Base-by-base conservation (phyloP, 2,113 vertebrate genomes). In the Prunella fulvescens region DNA sequence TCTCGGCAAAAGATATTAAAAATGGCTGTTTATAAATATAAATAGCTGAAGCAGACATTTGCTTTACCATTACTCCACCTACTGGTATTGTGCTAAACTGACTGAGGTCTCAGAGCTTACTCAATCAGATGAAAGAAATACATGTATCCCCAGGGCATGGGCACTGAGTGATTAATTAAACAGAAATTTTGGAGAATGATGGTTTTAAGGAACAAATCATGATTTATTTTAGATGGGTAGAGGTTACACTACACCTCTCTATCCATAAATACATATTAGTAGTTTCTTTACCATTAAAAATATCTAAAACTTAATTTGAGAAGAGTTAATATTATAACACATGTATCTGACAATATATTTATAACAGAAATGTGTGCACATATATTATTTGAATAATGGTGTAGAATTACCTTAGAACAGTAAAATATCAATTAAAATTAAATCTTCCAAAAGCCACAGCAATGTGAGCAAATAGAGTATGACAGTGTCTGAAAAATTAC, bases 51-150 rank as follows among this genome's bases (percentile, higher is more conserved):
- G 28, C 64, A 62, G 91, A 6, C 69, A 98, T 98, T 97, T 98
- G 96, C 96, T 98, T 98, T 98, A 97, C 97, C 96, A 97, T 97
- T 94, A 96, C 98, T 97, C 98, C 98, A 98, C 97, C 98, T 98
- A 97, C 98, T 98, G 98, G 98, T 90, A 22, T 82, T 92, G 70
- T 88, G n/a, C 62, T 96, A 96, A 92, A 97, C 58, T 97, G 84
- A 91, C 78, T 92, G 74, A 60, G 51, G 70, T 78, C 65, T 24
- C 71, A 53, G 39, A 78, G 11, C 13, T 81, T 62, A 45, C 54
- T 83, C 17, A 47, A n/a, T n/a, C 77, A 62, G 73, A 31, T 24
- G 24, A 51, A 54, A 12, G 35, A 58, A 77, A 81, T 37, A 70
- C 28, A 35, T 16, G 12, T 29, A 24, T 57, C 33, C 67, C 33